Evolutionary conservation across 1,140 invertebrate genomes (phyloP).

Genomic region (Phymastichus coffea): DNA sequence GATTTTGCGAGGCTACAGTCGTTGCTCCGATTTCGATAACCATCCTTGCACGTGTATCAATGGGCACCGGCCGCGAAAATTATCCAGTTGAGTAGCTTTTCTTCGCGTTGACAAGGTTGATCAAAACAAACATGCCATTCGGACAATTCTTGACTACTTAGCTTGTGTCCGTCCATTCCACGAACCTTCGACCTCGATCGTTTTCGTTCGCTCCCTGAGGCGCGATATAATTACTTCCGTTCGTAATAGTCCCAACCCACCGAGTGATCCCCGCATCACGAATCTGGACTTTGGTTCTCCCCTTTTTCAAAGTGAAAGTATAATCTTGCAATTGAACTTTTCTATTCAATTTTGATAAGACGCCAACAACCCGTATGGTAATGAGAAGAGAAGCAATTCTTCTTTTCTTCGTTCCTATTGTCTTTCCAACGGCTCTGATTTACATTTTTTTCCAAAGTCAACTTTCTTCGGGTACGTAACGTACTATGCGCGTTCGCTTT

Average conservation of each 20-base stretch:
- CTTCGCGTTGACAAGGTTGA: too few relatives aligned
- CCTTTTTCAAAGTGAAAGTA: constrained; percentile 40
- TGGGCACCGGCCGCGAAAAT: too few relatives aligned
- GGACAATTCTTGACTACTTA: too few relatives aligned
- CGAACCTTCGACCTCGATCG: too few relatives aligned
- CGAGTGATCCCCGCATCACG: constrained; percentile 21
- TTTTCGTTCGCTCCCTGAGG: not conserved
- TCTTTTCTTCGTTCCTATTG: constrained; percentile 5
- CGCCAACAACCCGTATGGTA: not conserved
- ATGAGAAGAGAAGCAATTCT: too few relatives aligned
- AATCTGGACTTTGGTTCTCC: not conserved
- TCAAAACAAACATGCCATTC: too few relatives aligned
- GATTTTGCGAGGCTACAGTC: too few relatives aligned
- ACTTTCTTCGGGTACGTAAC: constrained; percentile 9
- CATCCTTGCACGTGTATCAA: too few relatives aligned
- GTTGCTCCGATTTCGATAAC: too few relatives aligned
- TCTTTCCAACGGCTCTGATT: not conserved
- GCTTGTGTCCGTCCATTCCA: too few relatives aligned
- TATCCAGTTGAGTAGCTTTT: too few relatives aligned
- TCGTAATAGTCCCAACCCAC: constrained; percentile 30
- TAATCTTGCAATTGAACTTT: constrained; percentile 34
- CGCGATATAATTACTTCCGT: constrained; percentile 31
- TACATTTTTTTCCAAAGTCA: constrained; percentile 8
- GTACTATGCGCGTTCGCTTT: not conserved
- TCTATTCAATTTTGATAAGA: not conserved